A percentile compares a stretch with the other conserved stretches of the same genome.
These are phyloP conservation scores for Lutraria lutraria DNA, from an alignment of 2,888 invertebrate genomes.

Conservation along the genomic window DNA sequence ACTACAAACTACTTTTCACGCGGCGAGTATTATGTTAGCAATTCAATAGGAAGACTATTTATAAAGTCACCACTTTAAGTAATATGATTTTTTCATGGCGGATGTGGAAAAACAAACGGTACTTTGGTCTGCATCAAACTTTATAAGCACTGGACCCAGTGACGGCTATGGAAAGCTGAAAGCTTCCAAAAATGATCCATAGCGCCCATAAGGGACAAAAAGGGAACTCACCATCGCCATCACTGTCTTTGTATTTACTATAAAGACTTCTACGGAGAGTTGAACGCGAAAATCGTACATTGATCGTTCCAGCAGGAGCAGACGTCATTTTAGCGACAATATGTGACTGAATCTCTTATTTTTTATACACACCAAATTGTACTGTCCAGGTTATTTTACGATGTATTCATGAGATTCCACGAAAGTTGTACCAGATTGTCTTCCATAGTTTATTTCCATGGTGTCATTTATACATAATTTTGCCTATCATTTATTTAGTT, in stretches of 20 bases:
- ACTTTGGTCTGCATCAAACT: no score
- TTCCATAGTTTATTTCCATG: no score
- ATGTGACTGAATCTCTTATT: not conserved
- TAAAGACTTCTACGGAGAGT: conserved; percentile 5
- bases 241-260: conserved; percentile 14
- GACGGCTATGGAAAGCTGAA: no score
- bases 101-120: no score
- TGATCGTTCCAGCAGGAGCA: conserved; percentile 32
- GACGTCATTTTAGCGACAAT: conserved; percentile 4
- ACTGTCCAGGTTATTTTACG: not conserved
- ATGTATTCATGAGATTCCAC: not conserved
- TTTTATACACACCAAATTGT: not conserved
- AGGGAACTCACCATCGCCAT: conserved; percentile 18
- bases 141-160: no score
- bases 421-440: not conserved
- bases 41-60: no score
- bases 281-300: conserved; percentile 36
- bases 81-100: no score
- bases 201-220: no score
- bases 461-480: not conserved
- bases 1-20: no score
- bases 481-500: not conserved
- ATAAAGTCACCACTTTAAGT: no score
- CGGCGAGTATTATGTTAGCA: no score
- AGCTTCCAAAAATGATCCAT: no score